Evolutionary conservation across 2,888 invertebrate species (phyloP).

Genomic region (Nephrotoma guestfalica): DNA sequence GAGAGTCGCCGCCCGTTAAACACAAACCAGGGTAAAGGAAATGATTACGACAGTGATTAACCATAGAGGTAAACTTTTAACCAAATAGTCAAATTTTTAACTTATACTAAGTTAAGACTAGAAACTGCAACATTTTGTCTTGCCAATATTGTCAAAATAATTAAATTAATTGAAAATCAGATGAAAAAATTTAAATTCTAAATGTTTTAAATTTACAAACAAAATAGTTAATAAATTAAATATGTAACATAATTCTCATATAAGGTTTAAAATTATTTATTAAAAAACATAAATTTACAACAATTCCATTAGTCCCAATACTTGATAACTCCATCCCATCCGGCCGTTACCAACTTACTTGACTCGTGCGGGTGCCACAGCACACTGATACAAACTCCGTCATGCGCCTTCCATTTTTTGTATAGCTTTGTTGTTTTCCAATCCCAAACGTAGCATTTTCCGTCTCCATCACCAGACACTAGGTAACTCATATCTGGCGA

Average conservation of each 20-base stretch:
- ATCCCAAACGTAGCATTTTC: constrained; percentile 97
- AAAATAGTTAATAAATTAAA: neutral
- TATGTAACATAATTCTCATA: neutral
- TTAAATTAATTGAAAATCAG: neutral
- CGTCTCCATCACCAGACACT: constrained; percentile 96
- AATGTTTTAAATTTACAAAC: neutral
- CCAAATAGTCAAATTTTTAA: neutral
- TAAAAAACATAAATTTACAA: neutral
- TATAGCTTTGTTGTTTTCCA: constrained; percentile 98
- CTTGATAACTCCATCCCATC: constrained; percentile 98
- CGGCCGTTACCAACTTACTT: constrained; percentile 91
- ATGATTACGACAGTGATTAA: constrained; percentile 59
- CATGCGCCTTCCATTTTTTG: constrained; percentile 98
- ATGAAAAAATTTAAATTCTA: neutral
- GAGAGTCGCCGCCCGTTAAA: constrained; percentile 71
- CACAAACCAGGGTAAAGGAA: constrained; percentile 40
- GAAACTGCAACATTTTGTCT: neutral
- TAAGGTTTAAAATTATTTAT: neutral
- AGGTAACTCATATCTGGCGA: constrained; percentile 99
- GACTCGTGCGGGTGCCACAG: constrained; percentile 99
- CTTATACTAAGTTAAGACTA: neutral
- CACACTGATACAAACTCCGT: constrained; percentile 86
- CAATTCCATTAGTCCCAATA: constrained; percentile 75
- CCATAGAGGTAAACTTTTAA: neutral
- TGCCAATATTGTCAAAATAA: neutral